Conservation (phyloP, 1,140 invertebrate genomes). For the Megathymus violae region DNA sequence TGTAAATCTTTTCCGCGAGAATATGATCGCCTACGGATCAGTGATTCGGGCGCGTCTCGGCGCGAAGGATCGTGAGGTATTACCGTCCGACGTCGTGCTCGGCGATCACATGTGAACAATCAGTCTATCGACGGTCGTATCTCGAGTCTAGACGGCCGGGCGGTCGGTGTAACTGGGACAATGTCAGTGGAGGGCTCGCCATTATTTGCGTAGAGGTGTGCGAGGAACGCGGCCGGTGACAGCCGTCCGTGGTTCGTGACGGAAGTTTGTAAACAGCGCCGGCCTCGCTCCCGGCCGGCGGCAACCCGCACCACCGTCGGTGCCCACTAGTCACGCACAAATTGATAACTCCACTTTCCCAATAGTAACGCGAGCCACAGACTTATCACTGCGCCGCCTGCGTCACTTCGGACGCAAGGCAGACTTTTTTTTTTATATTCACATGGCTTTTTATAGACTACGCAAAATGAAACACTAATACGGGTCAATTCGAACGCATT, state of each 20-base stretch:
- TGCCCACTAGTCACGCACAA: no score
- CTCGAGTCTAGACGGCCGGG: slow-evolving; percentile 69
- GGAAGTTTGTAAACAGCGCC: slow-evolving; percentile 80
- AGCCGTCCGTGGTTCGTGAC: slow-evolving; percentile 66
- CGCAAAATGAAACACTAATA: neutral
- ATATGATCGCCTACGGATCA: no score
- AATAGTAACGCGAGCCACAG: no score
- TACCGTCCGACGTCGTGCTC: no score
- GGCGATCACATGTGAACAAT: slow-evolving; percentile 48
- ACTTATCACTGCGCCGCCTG: no score
- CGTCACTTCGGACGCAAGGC: no score
- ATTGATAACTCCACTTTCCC: no score
- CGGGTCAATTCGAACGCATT: no score
- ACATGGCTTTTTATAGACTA: no score
- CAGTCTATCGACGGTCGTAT: slow-evolving; percentile 64
- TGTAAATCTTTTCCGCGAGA: no score
- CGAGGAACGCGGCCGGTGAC: slow-evolving; percentile 65
- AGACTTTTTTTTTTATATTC: no score
- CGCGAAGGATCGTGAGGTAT: no score
- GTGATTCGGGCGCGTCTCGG: neutral
- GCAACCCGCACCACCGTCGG: slow-evolving; percentile 42
- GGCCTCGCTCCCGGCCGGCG: slow-evolving; percentile 71
- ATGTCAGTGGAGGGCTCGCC: slow-evolving; percentile 78
- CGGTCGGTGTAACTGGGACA: slow-evolving; percentile 72
- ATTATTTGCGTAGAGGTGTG: slow-evolving; percentile 80